Evolutionary conservation across 2,888 invertebrate genomes (phyloP), one percentile per base, ranked within the genome.

Genomic region (Cantharis rustica): DNA sequence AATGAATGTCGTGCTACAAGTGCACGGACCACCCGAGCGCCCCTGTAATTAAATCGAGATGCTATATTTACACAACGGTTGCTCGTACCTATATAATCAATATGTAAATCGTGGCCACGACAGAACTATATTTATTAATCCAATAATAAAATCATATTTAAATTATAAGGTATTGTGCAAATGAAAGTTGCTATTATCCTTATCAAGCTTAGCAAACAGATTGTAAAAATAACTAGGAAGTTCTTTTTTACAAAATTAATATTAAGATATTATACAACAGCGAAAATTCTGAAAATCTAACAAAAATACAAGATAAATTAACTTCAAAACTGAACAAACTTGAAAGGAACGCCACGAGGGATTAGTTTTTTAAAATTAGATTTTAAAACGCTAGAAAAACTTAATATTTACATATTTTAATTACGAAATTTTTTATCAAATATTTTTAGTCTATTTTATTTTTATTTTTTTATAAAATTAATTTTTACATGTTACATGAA

Each of bases 31-130:
- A 87, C 87, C 87, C 84, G 85, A 85, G 86, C 82, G 82, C 82
- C 85, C 84, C 82, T 85, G 86, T 86, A 86, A 87, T 87, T 87
- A 87, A 87, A 86, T 85, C 84, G 81, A 85, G 85, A 86, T 85
- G 84, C 74, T 76, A 76, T 75, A 75, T 78, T 78, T 75, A 78
- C 78, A 75, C 71, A 75, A 75, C 73, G 79, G 76, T 62, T 77
- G 79, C 78, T 75, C 71, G 69, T 77, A 74, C 72, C 76, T 84
- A 82, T 85, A 86, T 87, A 87, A 87, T 87, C 87, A 86, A 86
- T 87, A 87, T 87, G 87, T 87, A 87, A 87, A 87, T 87, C 87
- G 86, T 86, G 86, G 84, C 85, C 86, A 86, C 86, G 86, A 86
- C 81, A 80, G 83, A 79, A 84, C 86, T 84, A 84, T 86, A 86